Evolutionary conservation across 2,888 invertebrate genomes (phyloP).

Genomic region (Melieria omissa): DNA sequence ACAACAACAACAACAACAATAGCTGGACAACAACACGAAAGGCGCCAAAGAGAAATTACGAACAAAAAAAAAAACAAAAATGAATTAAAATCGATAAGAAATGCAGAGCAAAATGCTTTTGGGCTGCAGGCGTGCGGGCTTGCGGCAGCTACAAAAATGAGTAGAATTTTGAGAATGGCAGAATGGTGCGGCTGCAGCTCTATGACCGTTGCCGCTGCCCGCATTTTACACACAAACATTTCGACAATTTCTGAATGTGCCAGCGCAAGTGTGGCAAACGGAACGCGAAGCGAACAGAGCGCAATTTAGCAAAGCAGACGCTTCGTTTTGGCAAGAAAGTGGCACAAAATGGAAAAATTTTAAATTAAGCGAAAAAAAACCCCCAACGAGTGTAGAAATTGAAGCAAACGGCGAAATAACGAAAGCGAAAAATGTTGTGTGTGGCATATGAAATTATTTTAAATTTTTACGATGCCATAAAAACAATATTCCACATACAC

Average conservation of each 20-base stretch:
- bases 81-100: slow-evolving; percentile 47
- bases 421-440: neutral
- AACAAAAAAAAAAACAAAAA: slow-evolving; percentile 29
- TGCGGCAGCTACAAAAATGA: neutral
- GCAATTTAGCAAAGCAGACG: too few species aligned
- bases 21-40: neutral
- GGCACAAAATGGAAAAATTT: neutral
- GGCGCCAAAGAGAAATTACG: neutral
- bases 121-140: neutral
- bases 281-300: too few species aligned
- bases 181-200: too few species aligned
- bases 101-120: slow-evolving; percentile 10
- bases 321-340: neutral
- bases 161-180: slow-evolving; percentile 4
- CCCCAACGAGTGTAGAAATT: neutral
- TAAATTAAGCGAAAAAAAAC: neutral
- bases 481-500: slow-evolving; percentile 51
- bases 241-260: too few species aligned
- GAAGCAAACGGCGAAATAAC: neutral
- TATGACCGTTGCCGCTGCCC: too few species aligned
- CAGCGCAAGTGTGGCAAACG: too few species aligned
- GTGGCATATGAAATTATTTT: slow-evolving; percentile 52
- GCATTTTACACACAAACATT: too few species aligned
- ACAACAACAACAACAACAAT: neutral
- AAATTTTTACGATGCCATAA: slow-evolving; percentile 57